Evolutionary conservation across 2,797 vertebrate genomes (phyloP), one percentile per base, ranked within the genome.

Genomic region (Aythya fuligula): DNA sequence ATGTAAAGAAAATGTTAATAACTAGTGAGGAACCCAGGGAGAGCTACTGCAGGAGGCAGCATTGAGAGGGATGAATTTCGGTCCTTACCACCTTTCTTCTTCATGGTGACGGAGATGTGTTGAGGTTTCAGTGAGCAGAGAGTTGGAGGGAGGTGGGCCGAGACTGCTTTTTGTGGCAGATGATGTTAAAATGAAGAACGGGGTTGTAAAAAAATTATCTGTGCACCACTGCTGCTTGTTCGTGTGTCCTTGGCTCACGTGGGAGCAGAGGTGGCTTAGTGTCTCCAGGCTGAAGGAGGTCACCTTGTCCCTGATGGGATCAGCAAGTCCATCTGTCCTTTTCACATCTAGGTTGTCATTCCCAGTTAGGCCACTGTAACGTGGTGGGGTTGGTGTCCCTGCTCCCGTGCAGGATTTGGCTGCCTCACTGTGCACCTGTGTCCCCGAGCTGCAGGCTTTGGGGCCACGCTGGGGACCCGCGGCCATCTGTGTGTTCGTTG

Each of bases 361-460:
- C 30, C 60, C 5, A 2, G 41, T 64, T 51, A 51, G 36, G 4
- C 32, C 3, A 2, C 36, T 87, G 22, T 45, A 47, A 20, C 1
- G 1, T 2, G 32, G 10, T 22, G 45, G 6, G 6, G 9, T 39
- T 0, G 0, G 22, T 47, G 49, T 28, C 36, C 73, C 11, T 83
- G 76, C 39, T 85, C 27, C 49, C 2, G 30, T 0, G 1, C 39
- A 67, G 60, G 57, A 17, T 3, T 5, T 12, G 67, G 51, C 72
- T 54, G 11, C 51, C 32, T 11, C 27, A 24, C 51, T 20, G 41
- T 14, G 57, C 19, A 28, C 19, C 32, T 18, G 4, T 43, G 24
- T 3, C 32, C 47, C 22, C 0, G 2, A 22, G 45, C 7, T 0
- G 0, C 1, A 18, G 11, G 53, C 3, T 4, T 22, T 3, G 0